phyloP scores from a whole-genome alignment of 2,113 vertebrate species.

The Dromaius novaehollandiae region DNA sequence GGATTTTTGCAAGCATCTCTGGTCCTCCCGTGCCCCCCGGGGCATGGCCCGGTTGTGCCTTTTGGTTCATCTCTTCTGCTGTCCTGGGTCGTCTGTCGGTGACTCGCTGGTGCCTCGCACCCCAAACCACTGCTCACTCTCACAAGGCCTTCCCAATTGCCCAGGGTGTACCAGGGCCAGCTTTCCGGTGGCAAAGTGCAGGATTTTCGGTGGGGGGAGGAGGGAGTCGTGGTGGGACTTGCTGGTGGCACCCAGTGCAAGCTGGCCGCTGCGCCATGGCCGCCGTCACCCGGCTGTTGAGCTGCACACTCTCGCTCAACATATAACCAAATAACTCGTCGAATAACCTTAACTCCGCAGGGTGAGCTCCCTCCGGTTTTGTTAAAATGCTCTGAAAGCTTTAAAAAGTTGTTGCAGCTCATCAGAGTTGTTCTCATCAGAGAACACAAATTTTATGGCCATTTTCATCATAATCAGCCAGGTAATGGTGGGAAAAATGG shows the following conservation, averaged over 20 bases:
- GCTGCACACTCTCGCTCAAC: too few species aligned
- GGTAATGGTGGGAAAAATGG: not conserved
- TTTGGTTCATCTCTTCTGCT: not conserved
- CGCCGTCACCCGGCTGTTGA: too few species aligned
- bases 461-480: not conserved
- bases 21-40: not conserved
- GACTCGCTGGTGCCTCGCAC: not conserved
- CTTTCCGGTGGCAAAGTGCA: not conserved
- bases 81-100: not conserved
- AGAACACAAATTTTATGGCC: not conserved
- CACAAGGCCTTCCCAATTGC: not conserved
- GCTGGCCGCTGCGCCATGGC: too few species aligned
- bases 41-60: not conserved
- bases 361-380: not conserved
- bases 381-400: not conserved
- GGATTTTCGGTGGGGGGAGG: not conserved
- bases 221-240: too few species aligned
- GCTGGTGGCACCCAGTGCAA: too few species aligned
- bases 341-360: not conserved
- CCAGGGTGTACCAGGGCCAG: not conserved
- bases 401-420: not conserved
- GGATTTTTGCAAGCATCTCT: not conserved
- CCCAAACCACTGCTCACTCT: not conserved
- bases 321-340: not conserved
- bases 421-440: accelerated